Evolutionary conservation across 1,140 invertebrate genomes (phyloP), one percentile per base, ranked within the genome.

Genomic region (Drosophila nigrodunni): DNA sequence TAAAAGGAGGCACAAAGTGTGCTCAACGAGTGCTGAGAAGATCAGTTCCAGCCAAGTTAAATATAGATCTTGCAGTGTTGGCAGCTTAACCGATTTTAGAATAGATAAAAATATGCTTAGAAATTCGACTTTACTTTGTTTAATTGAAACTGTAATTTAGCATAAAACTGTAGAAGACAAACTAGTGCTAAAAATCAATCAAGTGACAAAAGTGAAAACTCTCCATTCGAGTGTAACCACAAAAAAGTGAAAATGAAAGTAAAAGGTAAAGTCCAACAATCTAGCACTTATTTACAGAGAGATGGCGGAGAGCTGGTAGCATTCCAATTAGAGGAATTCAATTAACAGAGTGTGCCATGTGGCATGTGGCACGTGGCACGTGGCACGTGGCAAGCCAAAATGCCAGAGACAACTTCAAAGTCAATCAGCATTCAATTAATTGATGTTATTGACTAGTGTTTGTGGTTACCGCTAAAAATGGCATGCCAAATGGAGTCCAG

Each of bases 341-440:
- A 54, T 37, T 54, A 54, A 35, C 15, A 13, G 30, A 8, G 50
- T 13, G n/a, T 8, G 35, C n/a, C 13, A 35, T 10, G 34, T n/a
- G 15, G 30, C 13, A 35, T 6, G 34, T n/a, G 13, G 9, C 44
- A 4, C 21, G 44, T 35, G 5, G 21, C 44, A 4, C 21, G 44
- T 35, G 5, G 21, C 13, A 44, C 44, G 58, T 21, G 44, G 6
- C 30, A 37, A 21, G 25, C n/a, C 10, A 35, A 25, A 50, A 68
- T 59, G 52, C 8, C 21, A 7, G 11, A 30, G 43, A 58, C 43
- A 39, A 15, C n/a, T 47, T 7, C 10, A 21, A 46, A 41, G 35
- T 49, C 54, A 58, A 68, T 58, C 10, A 52, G 49, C 66, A 60
- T 69, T 35, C 21, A 35, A 25, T 25, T 52, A 69, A 50, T 60